Conservation (phyloP, 2,797 vertebrate species). For the Perdix hodgsoniae region DNA sequence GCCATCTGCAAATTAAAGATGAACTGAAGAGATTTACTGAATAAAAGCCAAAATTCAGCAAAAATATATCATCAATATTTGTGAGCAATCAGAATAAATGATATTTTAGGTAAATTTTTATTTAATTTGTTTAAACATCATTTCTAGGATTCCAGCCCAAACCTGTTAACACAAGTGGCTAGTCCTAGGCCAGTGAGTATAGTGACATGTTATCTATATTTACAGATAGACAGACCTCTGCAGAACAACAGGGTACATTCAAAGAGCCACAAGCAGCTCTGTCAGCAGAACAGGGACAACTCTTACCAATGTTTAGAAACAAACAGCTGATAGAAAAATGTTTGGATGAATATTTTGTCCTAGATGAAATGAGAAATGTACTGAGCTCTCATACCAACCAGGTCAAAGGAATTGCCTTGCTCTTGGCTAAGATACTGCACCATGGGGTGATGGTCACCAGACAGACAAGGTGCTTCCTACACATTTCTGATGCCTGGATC, state of each 20-base stretch:
- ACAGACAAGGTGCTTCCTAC: neutral
- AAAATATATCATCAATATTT: conserved; percentile 71
- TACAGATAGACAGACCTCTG: neutral
- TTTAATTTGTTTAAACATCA: neutral
- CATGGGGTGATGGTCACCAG: neutral
- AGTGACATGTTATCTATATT: neutral
- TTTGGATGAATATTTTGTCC: neutral
- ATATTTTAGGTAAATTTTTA: neutral
- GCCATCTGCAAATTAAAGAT: conserved; percentile 64
- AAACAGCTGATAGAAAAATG: neutral
- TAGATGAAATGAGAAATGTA: neutral
- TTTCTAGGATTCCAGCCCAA: neutral
- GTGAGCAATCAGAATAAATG: conserved; percentile 17
- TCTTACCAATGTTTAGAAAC: conserved; percentile 2
- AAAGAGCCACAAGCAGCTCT: neutral
- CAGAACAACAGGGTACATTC: neutral
- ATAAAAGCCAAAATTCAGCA: conserved; percentile 48
- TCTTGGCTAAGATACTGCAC: neutral
- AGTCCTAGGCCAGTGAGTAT: neutral
- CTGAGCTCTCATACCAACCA: neutral
- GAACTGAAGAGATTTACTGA: conserved; percentile 49
- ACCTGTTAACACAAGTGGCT: neutral
- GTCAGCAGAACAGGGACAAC: neutral
- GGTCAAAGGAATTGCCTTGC: neutral
- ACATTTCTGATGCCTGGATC: neutral